Percentiles rank a stretch among this genome's conserved stretches.
phyloP scores from a whole-genome alignment of 2,888 invertebrate genomes.

The Yponomeuta cagnagella region DNA sequence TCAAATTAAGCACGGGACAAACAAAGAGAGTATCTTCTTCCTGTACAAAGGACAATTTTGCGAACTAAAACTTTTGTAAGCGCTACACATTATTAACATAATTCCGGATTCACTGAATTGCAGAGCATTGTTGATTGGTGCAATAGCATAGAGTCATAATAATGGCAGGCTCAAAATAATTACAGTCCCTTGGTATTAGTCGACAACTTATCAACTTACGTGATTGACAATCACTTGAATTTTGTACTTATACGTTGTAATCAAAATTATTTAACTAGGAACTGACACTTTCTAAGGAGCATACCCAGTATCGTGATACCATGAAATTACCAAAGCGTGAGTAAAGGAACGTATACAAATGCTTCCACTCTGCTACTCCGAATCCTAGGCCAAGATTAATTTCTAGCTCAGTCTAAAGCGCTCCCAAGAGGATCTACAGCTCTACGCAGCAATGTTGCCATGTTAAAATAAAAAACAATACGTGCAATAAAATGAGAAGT shows the following conservation, averaged over 20 bases:
- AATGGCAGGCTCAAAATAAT: too few relatives aligned
- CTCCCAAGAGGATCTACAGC: background rate
- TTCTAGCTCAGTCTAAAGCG: conserved; percentile 4
- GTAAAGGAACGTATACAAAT: conserved; percentile 5
- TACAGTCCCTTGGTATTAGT: too few relatives aligned
- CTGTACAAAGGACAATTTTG: too few relatives aligned
- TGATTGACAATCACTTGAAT: too few relatives aligned
- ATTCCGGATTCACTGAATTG: too few relatives aligned
- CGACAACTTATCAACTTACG: too few relatives aligned
- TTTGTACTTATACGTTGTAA: background rate
- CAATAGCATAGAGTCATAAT: too few relatives aligned
- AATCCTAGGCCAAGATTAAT: conserved; percentile 9
- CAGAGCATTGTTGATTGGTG: too few relatives aligned
- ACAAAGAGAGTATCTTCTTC: background rate
- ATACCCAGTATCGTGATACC: background rate
- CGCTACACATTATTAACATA: too few relatives aligned
- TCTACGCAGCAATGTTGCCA: background rate
- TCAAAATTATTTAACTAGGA: background rate
- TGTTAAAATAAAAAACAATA: background rate
- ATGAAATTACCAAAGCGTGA: background rate
- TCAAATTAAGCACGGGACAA: background rate
- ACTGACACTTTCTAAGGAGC: background rate
- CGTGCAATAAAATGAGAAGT: too few relatives aligned
- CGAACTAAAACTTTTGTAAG: too few relatives aligned
- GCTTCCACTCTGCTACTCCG: conserved; percentile 1